Percentiles rank a stretch among this genome's conserved stretches.
These are phyloP conservation scores for Lepisosteus oculatus DNA, from an alignment of 2,113 vertebrate genomes.

Conservation along the genomic window DNA sequence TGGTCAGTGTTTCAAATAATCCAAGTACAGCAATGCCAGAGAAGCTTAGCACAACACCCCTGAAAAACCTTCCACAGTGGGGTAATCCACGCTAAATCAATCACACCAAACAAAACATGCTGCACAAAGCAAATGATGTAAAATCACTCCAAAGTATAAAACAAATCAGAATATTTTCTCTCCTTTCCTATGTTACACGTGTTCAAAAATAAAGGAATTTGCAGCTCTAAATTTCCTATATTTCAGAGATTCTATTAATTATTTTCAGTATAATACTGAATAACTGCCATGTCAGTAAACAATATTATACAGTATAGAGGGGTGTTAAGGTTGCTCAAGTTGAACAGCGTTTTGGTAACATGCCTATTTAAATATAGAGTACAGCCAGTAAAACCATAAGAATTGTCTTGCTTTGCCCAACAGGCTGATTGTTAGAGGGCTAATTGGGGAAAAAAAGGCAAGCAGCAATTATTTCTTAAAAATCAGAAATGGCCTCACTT, in stretches of 20 bases:
- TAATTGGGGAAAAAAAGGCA: not conserved
- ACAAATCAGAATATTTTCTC: not conserved
- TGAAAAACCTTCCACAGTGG: not conserved
- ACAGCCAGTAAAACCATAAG: not conserved
- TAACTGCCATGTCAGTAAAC: not conserved
- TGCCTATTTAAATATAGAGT: not conserved
- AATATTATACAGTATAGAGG: not conserved
- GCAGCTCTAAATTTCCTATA: not conserved
- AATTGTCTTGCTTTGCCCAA: not conserved
- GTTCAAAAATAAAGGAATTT: not conserved
- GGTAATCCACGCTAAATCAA: not conserved
- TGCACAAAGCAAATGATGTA: not conserved
- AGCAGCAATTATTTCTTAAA: not conserved
- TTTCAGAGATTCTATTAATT: not conserved
- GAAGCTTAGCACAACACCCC: not conserved
- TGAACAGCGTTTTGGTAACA: not conserved
- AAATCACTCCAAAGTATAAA: conserved; percentile 6
- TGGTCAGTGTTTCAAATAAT: conserved; percentile 6
- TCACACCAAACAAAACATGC: conserved; percentile 1
- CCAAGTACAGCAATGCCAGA: not conserved
- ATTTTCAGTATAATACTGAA: not conserved
- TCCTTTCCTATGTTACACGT: not conserved
- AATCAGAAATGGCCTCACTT: not conserved
- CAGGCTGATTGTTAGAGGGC: not conserved
- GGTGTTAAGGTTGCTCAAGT: not conserved